Evolutionary conservation across 2,888 invertebrate genomes (phyloP).

Genomic region (Oithona nana): DNA sequence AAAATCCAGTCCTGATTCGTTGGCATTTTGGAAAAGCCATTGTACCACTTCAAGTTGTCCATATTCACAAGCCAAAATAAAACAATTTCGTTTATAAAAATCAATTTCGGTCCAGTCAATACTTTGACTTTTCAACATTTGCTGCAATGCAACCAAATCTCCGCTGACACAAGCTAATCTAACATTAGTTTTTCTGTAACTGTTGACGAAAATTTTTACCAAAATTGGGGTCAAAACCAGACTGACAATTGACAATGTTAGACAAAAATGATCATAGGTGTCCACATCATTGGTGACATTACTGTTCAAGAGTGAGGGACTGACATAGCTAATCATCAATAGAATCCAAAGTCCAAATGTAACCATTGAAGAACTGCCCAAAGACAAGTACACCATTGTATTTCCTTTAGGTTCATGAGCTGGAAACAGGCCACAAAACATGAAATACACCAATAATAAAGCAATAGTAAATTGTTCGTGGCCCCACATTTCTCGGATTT

Average conservation of each 20-base stretch:
- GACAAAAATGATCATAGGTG: conserved; percentile 2
- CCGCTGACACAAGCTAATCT: no score
- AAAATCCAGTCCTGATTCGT: conserved; percentile 14
- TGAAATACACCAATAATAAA: no score
- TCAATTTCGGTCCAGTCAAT: no score
- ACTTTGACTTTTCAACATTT: no score
- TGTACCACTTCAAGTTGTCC: conserved; percentile 15
- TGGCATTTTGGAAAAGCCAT: neutral
- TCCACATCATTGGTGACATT: neutral
- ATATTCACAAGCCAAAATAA: conserved; percentile 12
- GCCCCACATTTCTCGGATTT: no score
- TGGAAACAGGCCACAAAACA: no score
- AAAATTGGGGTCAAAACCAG: neutral
- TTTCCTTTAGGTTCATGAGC: conserved; percentile 40
- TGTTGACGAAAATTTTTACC: neutral
- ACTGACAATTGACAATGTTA: neutral
- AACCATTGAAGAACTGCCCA: no score
- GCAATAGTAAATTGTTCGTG: no score
- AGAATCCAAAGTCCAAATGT: no score
- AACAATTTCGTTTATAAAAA: conserved; percentile 11
- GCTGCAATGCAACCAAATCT: no score
- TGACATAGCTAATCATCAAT: no score
- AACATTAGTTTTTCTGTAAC: no score
- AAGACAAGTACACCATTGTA: conserved; percentile 6
- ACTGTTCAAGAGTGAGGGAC: neutral